A percentile compares a stretch with the other conserved stretches of the same genome.
Conservation (phyloP, 2,888 invertebrate species). For the Phengaris arion region DNA sequence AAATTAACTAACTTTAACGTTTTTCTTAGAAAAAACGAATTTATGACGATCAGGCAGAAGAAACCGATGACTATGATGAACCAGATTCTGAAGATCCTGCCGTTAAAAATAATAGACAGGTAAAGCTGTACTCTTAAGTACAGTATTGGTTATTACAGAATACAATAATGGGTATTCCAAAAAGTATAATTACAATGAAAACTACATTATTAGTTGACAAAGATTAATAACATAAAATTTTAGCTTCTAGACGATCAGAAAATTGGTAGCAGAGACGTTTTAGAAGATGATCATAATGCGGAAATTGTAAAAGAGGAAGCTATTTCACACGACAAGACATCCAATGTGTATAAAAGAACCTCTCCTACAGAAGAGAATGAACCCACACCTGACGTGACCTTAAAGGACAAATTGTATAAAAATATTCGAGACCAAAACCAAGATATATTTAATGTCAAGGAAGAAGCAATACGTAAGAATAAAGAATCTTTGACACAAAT, state of each 20-base stretch:
- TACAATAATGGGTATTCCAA: too few relatives aligned
- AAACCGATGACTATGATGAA: slow-evolving; percentile 11
- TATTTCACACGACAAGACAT: not conserved
- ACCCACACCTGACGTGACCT: not conserved
- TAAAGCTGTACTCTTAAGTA: not conserved
- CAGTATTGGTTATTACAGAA: too few relatives aligned
- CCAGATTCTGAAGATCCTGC: slow-evolving; percentile 14
- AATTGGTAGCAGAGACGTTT: not conserved
- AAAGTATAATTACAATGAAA: too few relatives aligned
- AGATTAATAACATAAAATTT: not conserved
- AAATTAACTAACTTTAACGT: too few relatives aligned
- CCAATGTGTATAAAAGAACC: slow-evolving; percentile 5
- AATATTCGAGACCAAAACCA: not conserved
- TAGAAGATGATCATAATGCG: not conserved
- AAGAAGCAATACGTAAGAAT: slow-evolving; percentile 49
- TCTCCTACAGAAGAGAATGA: slow-evolving; percentile 13
- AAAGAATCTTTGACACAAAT: slow-evolving; percentile 40
- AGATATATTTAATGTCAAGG: slow-evolving; percentile 37
- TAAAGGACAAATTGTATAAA: not conserved
- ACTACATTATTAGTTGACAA: not conserved
- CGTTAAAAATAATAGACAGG: not conserved
- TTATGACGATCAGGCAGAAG: not conserved
- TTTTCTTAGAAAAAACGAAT: slow-evolving; percentile 9
- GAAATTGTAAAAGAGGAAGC: not conserved
- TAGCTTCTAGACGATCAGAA: not conserved